Percentiles rank a stretch among this genome's conserved stretches.
These are phyloP conservation scores for Morinoia aosen DNA, from an alignment of 2,888 invertebrate species.

Conservation along the genomic window DNA sequence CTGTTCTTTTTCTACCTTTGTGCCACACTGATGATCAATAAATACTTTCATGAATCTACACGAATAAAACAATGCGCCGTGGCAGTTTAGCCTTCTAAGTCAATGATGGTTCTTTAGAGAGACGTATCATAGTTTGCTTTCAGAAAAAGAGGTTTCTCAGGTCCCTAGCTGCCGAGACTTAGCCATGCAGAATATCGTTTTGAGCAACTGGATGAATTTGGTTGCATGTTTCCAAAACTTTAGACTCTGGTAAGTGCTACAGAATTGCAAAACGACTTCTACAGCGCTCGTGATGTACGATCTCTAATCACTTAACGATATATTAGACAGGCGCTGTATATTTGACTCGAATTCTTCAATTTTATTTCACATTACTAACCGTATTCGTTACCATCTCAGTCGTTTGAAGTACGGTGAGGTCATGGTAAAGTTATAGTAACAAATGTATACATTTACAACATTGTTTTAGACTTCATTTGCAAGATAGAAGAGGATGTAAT, in stretches of 20 bases:
- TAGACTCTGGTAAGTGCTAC: neutral
- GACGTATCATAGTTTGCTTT: neutral
- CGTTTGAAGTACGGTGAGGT: too few species aligned
- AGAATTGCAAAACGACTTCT: neutral
- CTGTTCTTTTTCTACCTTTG: too few species aligned
- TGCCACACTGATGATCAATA: too few species aligned
- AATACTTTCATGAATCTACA: too few species aligned
- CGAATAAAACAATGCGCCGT: neutral
- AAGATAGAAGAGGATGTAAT: too few species aligned
- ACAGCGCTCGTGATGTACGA: neutral
- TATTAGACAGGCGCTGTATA: neutral
- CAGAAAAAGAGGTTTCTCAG: neutral
- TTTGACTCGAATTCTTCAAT: too few species aligned
- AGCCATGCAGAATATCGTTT: neutral
- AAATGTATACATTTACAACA: too few species aligned
- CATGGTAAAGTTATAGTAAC: too few species aligned
- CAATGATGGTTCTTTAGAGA: neutral
- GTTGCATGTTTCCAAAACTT: neutral
- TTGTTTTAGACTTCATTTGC: too few species aligned
- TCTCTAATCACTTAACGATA: neutral
- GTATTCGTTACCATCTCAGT: too few species aligned
- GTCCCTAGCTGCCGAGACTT: neutral
- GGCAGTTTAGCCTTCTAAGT: neutral
- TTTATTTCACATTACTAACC: too few species aligned
- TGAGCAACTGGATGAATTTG: neutral